These are phyloP conservation scores for Galeruca laticollis DNA, from an alignment of 2,888 invertebrate species.

Conservation along the genomic window DNA sequence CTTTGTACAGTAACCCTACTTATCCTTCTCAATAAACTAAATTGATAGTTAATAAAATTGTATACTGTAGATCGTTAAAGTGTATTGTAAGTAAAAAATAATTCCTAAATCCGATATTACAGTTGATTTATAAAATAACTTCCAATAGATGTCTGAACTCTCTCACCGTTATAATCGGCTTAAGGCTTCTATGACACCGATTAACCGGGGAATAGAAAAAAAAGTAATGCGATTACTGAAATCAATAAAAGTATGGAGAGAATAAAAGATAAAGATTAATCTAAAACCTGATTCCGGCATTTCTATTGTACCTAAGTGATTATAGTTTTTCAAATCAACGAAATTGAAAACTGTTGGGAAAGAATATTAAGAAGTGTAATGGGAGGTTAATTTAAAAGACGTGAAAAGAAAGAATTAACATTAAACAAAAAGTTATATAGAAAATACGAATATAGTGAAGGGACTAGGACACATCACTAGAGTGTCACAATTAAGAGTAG, in stretches of 20 bases:
- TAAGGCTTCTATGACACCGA: conserved; percentile 7
- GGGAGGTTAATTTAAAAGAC: no score
- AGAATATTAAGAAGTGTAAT: no score
- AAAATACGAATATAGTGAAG: no score
- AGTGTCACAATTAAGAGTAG: no score
- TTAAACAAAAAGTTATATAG: no score
- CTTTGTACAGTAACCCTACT: no score
- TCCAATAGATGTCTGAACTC: conserved; percentile 1
- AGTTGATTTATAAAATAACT: background rate
- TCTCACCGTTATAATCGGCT: conserved; percentile 1
- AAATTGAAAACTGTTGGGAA: background rate
- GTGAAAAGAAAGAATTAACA: no score
- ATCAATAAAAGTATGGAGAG: conserved; percentile 5
- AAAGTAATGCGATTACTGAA: background rate
- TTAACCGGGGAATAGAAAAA: background rate
- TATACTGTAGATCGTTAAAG: no score
- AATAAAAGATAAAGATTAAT: background rate
- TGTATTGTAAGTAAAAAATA: no score
- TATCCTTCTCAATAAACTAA: no score
- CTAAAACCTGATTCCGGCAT: background rate
- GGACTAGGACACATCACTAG: no score
- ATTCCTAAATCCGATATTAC: background rate
- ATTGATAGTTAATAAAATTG: no score
- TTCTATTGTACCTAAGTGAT: background rate
- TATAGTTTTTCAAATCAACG: conserved; percentile 3